These are phyloP conservation scores for Masnerella sp. DNA, from an alignment of 2,888 invertebrate species.

Conservation along the genomic window DNA sequence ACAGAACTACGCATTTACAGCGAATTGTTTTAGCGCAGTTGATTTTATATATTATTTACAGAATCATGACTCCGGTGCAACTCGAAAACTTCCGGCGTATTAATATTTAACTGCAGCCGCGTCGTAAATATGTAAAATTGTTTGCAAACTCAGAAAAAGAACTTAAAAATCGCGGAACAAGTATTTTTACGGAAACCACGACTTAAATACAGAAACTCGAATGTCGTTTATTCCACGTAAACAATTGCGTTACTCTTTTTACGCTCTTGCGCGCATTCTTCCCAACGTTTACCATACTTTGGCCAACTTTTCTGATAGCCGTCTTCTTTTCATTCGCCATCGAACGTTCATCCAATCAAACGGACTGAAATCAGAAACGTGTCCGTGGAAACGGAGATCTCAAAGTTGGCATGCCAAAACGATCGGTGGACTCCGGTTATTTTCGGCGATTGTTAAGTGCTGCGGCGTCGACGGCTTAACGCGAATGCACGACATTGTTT, in stretches of 20 bases:
- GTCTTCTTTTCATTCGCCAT: too few species aligned
- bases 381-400: slow-evolving; percentile 30
- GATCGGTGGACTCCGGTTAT: slow-evolving; percentile 56
- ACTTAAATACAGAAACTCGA: neutral
- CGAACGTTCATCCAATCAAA: slow-evolving; percentile 7
- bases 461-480: slow-evolving; percentile 47
- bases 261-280: neutral
- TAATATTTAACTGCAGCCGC: neutral
- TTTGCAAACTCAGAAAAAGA: slow-evolving; percentile 8
- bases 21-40: neutral
- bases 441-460: slow-evolving; percentile 62
- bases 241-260: slow-evolving; percentile 1
- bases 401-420: slow-evolving; percentile 44
- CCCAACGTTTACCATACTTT: too few species aligned
- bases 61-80: neutral
- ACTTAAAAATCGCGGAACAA: slow-evolving; percentile 1
- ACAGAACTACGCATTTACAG: neutral
- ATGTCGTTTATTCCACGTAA: slow-evolving; percentile 4
- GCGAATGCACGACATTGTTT: slow-evolving; percentile 50
- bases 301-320: too few species aligned
- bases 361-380: slow-evolving; percentile 23
- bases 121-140: slow-evolving; percentile 24
- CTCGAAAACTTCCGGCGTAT: neutral
- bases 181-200: neutral
- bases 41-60: neutral